phyloP scores from a whole-genome alignment of 92 coral and sea anemone species.

The Palythoa heliodiscus region DNA sequence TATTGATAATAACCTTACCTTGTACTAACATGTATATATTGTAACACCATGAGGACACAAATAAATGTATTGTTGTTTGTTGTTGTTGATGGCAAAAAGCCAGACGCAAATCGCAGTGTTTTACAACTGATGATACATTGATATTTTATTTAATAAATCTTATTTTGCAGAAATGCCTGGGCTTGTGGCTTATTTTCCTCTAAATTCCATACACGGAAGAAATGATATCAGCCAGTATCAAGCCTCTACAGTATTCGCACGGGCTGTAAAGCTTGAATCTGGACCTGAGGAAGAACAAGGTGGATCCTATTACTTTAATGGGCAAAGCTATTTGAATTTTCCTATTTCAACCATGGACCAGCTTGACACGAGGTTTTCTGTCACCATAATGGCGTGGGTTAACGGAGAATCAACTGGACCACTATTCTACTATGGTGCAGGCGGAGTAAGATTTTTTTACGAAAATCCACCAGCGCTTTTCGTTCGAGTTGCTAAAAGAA shows the following conservation, averaged over 20 bases:
- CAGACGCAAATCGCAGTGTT: too few species aligned
- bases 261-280: neutral
- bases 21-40: too few species aligned
- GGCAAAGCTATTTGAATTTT: neutral
- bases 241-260: neutral
- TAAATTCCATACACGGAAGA: slow-evolving; percentile 3
- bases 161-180: slow-evolving; percentile 28
- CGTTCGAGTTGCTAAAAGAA: neutral
- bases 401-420: neutral
- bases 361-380: slow-evolving; percentile 24
- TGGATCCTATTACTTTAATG: neutral
- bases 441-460: neutral
- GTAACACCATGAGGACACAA: too few species aligned
- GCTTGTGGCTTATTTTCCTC: slow-evolving; percentile 17
- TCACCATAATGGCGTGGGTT: slow-evolving; percentile 21
- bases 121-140: too few species aligned
- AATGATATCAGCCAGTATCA: slow-evolving; percentile 28
- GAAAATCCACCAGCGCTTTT: neutral
- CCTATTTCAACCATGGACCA: neutral
- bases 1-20: too few species aligned
- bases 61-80: too few species aligned
- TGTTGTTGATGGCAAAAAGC: too few species aligned
- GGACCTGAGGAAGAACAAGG: slow-evolving; percentile 8
- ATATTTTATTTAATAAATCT: too few species aligned
- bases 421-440: neutral